These are phyloP conservation scores for Glaucopsyche alexis DNA, from an alignment of 2,888 invertebrate genomes.

Conservation along the genomic window DNA sequence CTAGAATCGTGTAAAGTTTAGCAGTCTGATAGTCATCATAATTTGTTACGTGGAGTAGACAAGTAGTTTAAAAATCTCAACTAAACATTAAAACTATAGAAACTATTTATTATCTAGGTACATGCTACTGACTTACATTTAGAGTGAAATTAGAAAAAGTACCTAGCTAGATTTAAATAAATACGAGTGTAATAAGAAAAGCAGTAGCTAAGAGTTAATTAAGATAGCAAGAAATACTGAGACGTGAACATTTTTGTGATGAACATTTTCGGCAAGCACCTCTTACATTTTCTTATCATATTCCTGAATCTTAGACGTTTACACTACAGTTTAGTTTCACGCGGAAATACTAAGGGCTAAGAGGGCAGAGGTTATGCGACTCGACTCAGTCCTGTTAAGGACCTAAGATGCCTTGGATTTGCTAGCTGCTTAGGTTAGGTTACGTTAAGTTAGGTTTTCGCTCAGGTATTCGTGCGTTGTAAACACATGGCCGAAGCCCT, in stretches of 20 bases:
- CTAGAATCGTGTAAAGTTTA: too few relatives aligned
- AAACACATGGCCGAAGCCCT: not conserved
- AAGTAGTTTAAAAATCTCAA: too few relatives aligned
- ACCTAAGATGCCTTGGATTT: not conserved
- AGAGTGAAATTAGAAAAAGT: too few relatives aligned
- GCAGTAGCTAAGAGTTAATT: not conserved
- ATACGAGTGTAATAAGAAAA: not conserved
- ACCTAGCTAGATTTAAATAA: not conserved
- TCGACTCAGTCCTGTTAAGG: not conserved
- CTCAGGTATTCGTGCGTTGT: not conserved
- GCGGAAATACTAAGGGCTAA: not conserved
- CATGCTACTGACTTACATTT: too few relatives aligned
- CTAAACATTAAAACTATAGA: too few relatives aligned
- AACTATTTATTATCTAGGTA: too few relatives aligned
- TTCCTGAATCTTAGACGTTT: not conserved
- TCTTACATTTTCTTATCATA: not conserved
- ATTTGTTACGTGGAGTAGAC: too few relatives aligned
- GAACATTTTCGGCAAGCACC: conserved; percentile 9
- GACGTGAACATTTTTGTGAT: conserved; percentile 11
- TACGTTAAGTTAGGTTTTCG: not conserved
- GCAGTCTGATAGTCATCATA: too few relatives aligned
- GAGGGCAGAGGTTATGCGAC: not conserved
- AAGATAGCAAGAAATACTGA: conserved; percentile 8
- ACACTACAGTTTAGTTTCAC: not conserved
- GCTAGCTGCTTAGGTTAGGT: not conserved